phyloP scores from a whole-genome alignment of 2,888 invertebrate species.

The Sturmia bella region DNA sequence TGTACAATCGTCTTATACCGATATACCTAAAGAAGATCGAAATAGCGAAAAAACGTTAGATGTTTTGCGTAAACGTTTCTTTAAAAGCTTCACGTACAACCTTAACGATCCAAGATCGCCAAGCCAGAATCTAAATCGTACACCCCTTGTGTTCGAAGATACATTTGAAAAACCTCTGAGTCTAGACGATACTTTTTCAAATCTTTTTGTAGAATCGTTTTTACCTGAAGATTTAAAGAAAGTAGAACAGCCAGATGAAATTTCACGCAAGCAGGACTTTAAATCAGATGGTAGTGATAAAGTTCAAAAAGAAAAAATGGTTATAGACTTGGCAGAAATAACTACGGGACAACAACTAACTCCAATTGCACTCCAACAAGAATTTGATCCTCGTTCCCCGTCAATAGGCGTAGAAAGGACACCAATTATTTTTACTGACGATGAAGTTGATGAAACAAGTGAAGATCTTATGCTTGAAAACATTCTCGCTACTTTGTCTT shows the following conservation, averaged over 20 bases:
- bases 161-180: conserved; percentile 76
- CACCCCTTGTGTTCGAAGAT: conserved; percentile 78
- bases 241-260: not conserved
- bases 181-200: conserved; percentile 79
- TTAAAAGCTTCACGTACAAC: conserved; percentile 76
- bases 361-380: conserved; percentile 61
- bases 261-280: not conserved
- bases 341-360: conserved; percentile 54
- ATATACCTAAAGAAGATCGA: conserved; percentile 38
- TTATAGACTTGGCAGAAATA: not conserved
- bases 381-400: conserved; percentile 79
- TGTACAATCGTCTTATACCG: conserved; percentile 9
- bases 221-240: conserved; percentile 52
- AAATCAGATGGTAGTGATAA: not conserved
- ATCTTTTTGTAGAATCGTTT: conserved; percentile 78
- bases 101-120: conserved; percentile 79
- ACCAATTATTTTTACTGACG: conserved; percentile 78
- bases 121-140: conserved; percentile 75
- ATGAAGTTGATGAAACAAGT: conserved; percentile 73
- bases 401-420: conserved; percentile 79
- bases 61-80: conserved; percentile 76
- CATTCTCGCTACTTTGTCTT: conserved; percentile 76
- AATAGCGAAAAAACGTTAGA: conserved; percentile 70
- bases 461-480: conserved; percentile 79
- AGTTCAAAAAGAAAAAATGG: conserved; percentile 31